Evolutionary conservation across 2,888 invertebrate species (phyloP), one percentile per base, ranked within the genome.

Genomic region (Frankliniella intonsa): DNA sequence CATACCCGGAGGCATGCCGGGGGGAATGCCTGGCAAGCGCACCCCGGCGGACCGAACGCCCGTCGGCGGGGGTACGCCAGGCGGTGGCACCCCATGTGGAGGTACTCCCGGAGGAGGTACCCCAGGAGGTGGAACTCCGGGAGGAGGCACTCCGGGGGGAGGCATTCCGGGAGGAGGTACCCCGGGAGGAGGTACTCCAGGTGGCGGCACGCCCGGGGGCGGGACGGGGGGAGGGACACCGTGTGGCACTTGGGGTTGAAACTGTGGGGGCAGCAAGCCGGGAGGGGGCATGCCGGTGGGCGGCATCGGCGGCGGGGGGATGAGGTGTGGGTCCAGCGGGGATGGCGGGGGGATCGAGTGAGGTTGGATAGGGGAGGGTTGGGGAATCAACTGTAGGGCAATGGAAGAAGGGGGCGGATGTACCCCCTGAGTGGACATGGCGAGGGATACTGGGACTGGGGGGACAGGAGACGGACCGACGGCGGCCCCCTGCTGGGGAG

Each of bases 1-100:
- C 83, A 81, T 86, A 86, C 0, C 86, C 84, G 25, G 84, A 83
- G 81, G 85, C 83, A 89, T 84, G 9, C 88, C 87, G 80, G 88
- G 88, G 81, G 84, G 83, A 81, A 85, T 85, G 9, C 86, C 84
- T 22, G 84, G 84, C 22, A n/a, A 8, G 7, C 22, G 69, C 11
- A 76, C 69, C 12, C 90, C 89, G 0, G 92, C 91, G 3, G 91
- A 90, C 38, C 92, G 91, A 85, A 92, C 92, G 83, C 91, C 91
- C 85, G 91, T 91, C 25, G 91, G 88, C 85, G 91, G 88, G 51
- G 88, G 84, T 0, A 88, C 88, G 17, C 88, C 83, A 83, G 87
- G 87, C 17, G 87, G 87, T 51, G 0, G 86, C 85, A 17, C 87
- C 3, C 69, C 69, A 2, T 22, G 69, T 86, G 81, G 87, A 87